A percentile compares a stretch with the other conserved stretches of the same genome.
Evolutionary conservation across 2,113 vertebrate species (phyloP).

Genomic region (Panthera tigris): DNA sequence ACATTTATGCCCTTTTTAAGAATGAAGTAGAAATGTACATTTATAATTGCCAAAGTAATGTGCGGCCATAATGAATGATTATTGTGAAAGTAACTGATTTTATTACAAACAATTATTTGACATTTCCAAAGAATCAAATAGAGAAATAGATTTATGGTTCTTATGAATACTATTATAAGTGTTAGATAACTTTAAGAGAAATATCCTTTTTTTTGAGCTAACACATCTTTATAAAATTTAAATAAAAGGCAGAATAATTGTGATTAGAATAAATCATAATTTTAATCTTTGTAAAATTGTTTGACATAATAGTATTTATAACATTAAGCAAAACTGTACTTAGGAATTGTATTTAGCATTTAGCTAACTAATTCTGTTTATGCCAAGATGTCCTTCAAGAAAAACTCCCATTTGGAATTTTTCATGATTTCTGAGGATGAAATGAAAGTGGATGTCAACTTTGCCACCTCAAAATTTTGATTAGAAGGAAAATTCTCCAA

Average conservation of each 20-base stretch:
- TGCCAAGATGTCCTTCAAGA: not conserved
- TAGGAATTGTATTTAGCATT: not conserved
- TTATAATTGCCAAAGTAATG: not conserved
- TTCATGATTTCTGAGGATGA: not conserved
- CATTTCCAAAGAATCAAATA: constrained; percentile 11
- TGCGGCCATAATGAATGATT: not conserved
- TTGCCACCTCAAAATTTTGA: not conserved
- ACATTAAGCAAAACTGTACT: not conserved
- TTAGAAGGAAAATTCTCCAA: not conserved
- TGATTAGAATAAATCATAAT: not conserved
- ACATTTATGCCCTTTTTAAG: not conserved
- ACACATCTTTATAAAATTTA: not conserved
- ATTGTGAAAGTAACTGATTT: not conserved
- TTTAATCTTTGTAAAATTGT: constrained; percentile 2
- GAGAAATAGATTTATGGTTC: not conserved
- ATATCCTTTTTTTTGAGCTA: not conserved
- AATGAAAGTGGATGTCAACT: not conserved
- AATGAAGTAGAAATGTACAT: not conserved
- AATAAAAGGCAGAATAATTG: not conserved
- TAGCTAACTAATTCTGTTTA: not conserved
- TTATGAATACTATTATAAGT: constrained; percentile 11
- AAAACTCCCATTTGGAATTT: not conserved
- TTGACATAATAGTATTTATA: not conserved
- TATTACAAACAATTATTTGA: not conserved
- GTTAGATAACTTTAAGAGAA: not conserved